Conservation (phyloP, 2,888 invertebrate species). For the Ditula angustiorana region DNA sequence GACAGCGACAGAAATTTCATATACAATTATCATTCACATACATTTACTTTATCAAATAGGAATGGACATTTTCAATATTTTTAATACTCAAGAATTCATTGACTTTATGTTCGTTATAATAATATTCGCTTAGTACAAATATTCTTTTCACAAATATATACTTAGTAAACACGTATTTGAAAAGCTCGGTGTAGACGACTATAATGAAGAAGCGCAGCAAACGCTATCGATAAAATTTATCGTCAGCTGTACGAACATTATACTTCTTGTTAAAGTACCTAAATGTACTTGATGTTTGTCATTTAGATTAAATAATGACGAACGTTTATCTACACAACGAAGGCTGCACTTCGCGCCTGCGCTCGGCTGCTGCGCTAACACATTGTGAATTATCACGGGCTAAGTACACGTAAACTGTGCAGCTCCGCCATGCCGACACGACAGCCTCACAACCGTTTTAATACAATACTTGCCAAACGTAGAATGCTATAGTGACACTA, state of each 20-base stretch:
- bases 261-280: neutral
- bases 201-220: constrained; percentile 37
- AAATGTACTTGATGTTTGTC: neutral
- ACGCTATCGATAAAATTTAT: constrained; percentile 22
- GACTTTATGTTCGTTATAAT: constrained; percentile 60
- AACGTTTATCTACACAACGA: constrained; percentile 44
- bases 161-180: constrained; percentile 46
- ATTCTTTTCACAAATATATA: constrained; percentile 58
- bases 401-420: constrained; percentile 31
- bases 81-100: constrained; percentile 56
- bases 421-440: constrained; percentile 54
- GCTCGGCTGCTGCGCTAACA: constrained; percentile 39
- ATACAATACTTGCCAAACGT: constrained; percentile 24
- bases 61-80: constrained; percentile 63
- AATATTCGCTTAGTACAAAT: constrained; percentile 57
- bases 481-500: too few species aligned
- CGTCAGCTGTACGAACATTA: constrained; percentile 4
- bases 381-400: constrained; percentile 34
- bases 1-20: constrained; percentile 63
- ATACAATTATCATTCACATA: constrained; percentile 54
- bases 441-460: constrained; percentile 46
- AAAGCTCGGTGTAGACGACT: constrained; percentile 40
- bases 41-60: constrained; percentile 58
- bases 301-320: neutral
- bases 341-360: constrained; percentile 45